Base-by-base conservation (phyloP, 2,113 vertebrate genomes). In the Bubo blakistoni region DNA sequence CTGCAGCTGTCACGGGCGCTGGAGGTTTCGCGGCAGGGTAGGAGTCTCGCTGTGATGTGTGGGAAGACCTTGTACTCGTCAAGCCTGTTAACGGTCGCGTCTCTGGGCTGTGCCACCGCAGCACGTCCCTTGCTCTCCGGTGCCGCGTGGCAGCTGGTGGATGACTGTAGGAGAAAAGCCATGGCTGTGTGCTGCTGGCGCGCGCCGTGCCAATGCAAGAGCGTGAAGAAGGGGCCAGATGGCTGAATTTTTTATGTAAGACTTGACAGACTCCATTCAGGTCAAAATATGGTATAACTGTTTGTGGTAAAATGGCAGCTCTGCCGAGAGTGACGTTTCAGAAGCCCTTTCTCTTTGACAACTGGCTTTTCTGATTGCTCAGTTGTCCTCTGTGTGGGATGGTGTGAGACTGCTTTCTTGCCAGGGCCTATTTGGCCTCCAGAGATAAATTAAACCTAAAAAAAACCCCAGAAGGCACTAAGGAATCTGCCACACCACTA, bases 101-200 rank as follows among this genome's bases (percentile, higher is more conserved):
- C 36, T 69, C 71, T 57, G 54, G n/a, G n/a, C 72, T 21, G 13
- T 54, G 79, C 36, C 65, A 12, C 38, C 2, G 2, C 1, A 1
- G n/a, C 27, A 9, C 1, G 0, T 44, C 61, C 18, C 36, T 81
- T 18, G 30, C 57, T 71, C 12, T 26, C 0, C 0, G 2, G 4
- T 63, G 66, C 36, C 34, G 9, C 0, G 0, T 38, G 67, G 34
- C 80, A 58, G 80, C 84, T 54, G 49, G 29, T 72, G 66, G 55
- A 6, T 81, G 55, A 8, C 44, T 34, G 51, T 6, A 16, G 76
- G 49, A 71, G 70, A 49, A 55, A 2, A 71, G 65, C 52, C 36
- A 4, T 7, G 57, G 70, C 36, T 58, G 25, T 9, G 42, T 8
- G 57, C 70, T 81, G 62, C 67, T 58, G 30, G 16, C 47, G 38